phyloP scores from a whole-genome alignment of 2,113 vertebrate genomes.

The Cheirogaleus medius region DNA sequence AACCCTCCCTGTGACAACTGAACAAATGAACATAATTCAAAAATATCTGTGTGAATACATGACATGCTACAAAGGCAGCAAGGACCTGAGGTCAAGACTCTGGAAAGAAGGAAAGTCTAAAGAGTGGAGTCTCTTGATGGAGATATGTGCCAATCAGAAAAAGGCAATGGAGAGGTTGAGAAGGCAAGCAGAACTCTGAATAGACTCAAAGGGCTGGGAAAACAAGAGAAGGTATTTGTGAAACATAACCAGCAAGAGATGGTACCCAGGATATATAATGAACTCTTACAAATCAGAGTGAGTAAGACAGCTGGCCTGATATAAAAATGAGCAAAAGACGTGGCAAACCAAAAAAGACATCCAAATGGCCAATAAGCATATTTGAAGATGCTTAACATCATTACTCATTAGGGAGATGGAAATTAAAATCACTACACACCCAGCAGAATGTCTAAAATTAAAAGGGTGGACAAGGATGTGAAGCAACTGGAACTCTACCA shows the following conservation, averaged over 20 bases:
- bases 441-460: slow-evolving; percentile 18
- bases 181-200: slow-evolving; percentile 20
- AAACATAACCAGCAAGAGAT: background rate
- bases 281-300: background rate
- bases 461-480: background rate
- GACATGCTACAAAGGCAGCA: background rate
- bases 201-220: background rate
- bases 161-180: background rate
- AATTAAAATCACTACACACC: background rate
- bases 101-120: background rate
- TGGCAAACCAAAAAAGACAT: background rate
- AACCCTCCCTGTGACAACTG: slow-evolving; percentile 7
- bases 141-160: background rate
- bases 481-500: background rate
- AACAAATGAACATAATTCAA: background rate
- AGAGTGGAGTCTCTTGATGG: background rate
- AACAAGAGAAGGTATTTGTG: background rate
- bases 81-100: background rate
- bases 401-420: background rate
- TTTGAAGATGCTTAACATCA: background rate
- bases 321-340: background rate
- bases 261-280: background rate
- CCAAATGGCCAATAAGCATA: background rate
- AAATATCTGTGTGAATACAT: background rate
- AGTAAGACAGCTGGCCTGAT: background rate